Conservation (phyloP, 2,797 vertebrate species). For the Myotis myotis region DNA sequence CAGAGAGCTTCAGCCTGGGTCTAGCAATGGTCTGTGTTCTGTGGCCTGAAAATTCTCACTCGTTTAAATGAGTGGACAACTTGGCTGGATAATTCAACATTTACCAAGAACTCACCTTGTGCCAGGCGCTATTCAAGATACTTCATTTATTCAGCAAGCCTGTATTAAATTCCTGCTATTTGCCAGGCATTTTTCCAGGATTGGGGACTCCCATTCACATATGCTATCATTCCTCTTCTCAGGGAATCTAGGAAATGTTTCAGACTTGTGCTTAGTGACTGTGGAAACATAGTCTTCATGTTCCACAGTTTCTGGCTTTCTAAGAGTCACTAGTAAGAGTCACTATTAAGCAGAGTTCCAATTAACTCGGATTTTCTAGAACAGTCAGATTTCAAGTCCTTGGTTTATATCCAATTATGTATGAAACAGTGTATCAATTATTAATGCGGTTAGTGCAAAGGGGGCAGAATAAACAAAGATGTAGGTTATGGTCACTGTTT, state of each 20-base stretch:
- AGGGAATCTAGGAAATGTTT: conserved; percentile 21
- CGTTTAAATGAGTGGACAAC: conserved; percentile 26
- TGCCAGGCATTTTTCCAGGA: neutral
- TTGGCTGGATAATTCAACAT: conserved; percentile 44
- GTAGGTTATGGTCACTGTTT: neutral
- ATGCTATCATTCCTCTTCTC: neutral
- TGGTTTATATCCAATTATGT: neutral
- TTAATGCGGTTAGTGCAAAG: neutral
- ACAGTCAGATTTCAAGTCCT: conserved; percentile 40
- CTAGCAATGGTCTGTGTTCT: neutral
- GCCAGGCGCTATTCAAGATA: neutral
- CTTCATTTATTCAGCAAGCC: conserved; percentile 16
- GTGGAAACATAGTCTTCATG: neutral
- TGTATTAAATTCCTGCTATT: neutral
- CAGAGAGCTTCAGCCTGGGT: neutral
- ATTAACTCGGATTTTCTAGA: conserved; percentile 53
- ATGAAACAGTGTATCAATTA: conserved; percentile 25
- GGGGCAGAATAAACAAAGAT: neutral
- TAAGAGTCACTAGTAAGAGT: conserved; percentile 12
- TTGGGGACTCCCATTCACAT: neutral
- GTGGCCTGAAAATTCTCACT: conserved; percentile 13
- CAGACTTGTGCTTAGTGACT: neutral
- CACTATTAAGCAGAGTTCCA: neutral
- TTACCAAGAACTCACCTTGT: conserved; percentile 6
- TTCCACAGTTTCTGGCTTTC: neutral